A percentile compares a stretch with the other conserved stretches of the same genome.
Evolutionary conservation across 2,888 invertebrate genomes (phyloP).

Genomic region (Acleris laterana): DNA sequence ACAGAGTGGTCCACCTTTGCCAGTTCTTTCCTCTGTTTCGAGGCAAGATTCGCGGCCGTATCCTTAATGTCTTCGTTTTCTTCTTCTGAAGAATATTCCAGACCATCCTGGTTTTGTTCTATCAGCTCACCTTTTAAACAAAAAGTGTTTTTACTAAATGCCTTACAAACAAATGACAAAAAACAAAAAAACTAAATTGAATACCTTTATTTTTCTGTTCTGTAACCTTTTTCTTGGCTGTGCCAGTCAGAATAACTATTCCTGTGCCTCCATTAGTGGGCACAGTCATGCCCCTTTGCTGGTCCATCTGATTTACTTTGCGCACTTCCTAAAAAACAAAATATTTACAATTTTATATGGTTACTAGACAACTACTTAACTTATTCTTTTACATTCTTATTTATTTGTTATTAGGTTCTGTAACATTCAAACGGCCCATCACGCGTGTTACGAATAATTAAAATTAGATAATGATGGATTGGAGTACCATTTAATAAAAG

Average conservation of each 20-base stretch:
- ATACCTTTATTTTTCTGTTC: slow-evolving; percentile 89
- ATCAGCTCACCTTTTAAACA: slow-evolving; percentile 93
- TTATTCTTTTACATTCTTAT: neutral
- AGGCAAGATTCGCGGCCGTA: slow-evolving; percentile 93
- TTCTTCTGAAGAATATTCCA: slow-evolving; percentile 99
- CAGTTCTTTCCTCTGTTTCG: slow-evolving; percentile 95
- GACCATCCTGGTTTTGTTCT: slow-evolving; percentile 98
- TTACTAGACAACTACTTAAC: neutral
- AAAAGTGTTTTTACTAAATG: neutral
- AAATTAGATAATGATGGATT: no score
- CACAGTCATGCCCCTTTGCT: slow-evolving; percentile 79
- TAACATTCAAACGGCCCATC: no score
- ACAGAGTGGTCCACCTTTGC: slow-evolving; percentile 96
- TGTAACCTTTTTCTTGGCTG: slow-evolving; percentile 90
- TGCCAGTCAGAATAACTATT: slow-evolving; percentile 92
- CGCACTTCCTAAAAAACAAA: slow-evolving; percentile 88
- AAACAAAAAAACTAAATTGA: neutral
- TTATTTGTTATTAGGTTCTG: no score
- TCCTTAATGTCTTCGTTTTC: slow-evolving; percentile 97
- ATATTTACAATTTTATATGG: slow-evolving; percentile 46
- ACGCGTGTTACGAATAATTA: no score
- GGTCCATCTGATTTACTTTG: slow-evolving; percentile 90
- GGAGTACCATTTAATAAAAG: no score
- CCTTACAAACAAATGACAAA: no score
- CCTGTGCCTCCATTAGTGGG: slow-evolving; percentile 80